A percentile compares a stretch with the other conserved stretches of the same genome.
phyloP scores from a whole-genome alignment of 2,888 invertebrate genomes.

The Lysandra bellargus region DNA sequence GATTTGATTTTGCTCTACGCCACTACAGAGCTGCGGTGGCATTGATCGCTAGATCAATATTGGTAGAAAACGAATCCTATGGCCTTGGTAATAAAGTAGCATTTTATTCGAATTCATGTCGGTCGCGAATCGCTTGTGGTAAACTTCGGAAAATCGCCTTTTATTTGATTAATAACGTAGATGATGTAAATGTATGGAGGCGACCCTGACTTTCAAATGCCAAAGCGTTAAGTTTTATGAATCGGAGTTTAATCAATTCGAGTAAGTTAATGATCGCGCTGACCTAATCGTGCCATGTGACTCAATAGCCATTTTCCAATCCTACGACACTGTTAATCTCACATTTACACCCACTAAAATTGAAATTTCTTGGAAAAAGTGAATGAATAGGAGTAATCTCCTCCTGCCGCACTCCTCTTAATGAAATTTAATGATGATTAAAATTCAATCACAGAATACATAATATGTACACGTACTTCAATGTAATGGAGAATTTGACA shows the following conservation, averaged over 20 bases:
- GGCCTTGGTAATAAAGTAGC: too few species aligned
- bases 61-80: too few species aligned
- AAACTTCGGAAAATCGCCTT: too few species aligned
- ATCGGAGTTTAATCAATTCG: conserved; percentile 13
- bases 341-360: conserved; percentile 11
- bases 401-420: neutral
- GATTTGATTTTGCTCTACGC: too few species aligned
- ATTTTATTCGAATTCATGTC: too few species aligned
- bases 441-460: too few species aligned
- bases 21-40: too few species aligned
- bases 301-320: conserved; percentile 1
- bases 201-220: conserved; percentile 31
- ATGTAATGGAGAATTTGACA: too few species aligned
- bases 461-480: too few species aligned
- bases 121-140: too few species aligned
- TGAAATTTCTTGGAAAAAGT: neutral
- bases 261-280: conserved; percentile 11
- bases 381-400: neutral
- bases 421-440: too few species aligned
- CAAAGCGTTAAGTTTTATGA: conserved; percentile 14
- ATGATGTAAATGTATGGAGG: conserved; percentile 19
- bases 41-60: too few species aligned
- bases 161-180: conserved; percentile 3
- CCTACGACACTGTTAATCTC: neutral
- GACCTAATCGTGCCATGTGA: conserved; percentile 15